These are phyloP conservation scores for Colius striatus DNA, from an alignment of 2,113 vertebrate species.

Conservation along the genomic window DNA sequence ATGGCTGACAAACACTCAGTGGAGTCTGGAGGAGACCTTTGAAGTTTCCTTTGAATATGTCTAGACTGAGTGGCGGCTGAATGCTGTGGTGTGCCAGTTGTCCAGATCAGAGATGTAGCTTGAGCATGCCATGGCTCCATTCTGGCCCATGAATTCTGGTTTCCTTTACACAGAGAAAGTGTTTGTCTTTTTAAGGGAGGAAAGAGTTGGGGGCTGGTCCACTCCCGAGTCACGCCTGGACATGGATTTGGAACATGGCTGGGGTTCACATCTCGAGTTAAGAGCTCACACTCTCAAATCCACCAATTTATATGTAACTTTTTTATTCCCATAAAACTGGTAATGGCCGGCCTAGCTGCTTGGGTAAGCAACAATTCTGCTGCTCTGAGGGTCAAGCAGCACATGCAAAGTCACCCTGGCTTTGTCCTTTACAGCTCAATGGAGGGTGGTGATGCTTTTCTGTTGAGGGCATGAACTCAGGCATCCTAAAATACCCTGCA, in stretches of 20 bases:
- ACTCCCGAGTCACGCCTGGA: neutral
- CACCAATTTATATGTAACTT: neutral
- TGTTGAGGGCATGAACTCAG: neutral
- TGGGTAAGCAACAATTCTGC: neutral
- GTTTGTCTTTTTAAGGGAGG: neutral
- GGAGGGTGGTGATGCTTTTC: neutral
- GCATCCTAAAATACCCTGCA: neutral
- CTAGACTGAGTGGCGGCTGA: neutral
- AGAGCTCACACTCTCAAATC: neutral
- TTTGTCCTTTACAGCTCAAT: neutral
- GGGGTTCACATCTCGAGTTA: neutral
- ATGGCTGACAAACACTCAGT: neutral
- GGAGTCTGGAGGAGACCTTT: neutral
- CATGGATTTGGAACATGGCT: neutral
- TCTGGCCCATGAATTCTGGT: neutral
- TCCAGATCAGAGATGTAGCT: neutral
- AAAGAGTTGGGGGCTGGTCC: neutral
- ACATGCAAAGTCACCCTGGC: neutral
- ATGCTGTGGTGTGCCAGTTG: neutral
- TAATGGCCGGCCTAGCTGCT: neutral
- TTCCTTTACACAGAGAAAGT: neutral
- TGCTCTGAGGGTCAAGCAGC: neutral
- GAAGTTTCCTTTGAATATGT: neutral
- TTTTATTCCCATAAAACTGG: neutral
- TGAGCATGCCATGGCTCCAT: neutral